Evolutionary conservation across 2,888 invertebrate species (phyloP).

Genomic region (Siphlonurus alternatus): DNA sequence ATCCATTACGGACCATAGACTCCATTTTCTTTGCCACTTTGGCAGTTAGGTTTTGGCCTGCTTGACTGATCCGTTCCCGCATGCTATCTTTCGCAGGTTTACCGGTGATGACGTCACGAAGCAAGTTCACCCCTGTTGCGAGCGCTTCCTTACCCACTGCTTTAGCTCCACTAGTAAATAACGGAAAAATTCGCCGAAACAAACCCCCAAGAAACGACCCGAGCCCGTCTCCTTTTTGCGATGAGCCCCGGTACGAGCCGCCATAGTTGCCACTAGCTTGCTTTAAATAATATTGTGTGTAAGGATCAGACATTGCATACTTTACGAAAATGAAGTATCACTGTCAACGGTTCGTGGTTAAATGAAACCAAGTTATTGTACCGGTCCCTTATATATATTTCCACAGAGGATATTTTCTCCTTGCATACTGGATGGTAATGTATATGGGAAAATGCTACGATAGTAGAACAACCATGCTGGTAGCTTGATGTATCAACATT

Average conservation of each 20-base stretch:
- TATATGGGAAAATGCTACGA: background rate
- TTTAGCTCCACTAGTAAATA: background rate
- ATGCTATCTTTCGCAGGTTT: no score
- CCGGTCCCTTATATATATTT: background rate
- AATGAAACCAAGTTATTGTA: background rate
- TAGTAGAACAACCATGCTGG: background rate
- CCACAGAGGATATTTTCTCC: background rate
- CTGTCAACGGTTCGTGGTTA: background rate
- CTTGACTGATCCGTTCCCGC: no score
- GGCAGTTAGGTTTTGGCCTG: no score
- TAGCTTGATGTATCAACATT: slow-evolving; percentile 8
- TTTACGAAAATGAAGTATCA: background rate
- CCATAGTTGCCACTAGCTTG: background rate
- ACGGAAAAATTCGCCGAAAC: background rate
- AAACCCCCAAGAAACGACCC: background rate
- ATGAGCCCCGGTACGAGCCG: background rate
- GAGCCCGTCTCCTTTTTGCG: background rate
- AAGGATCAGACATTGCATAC: background rate
- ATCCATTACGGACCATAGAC: no score
- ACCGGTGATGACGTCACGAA: background rate
- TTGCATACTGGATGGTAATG: background rate
- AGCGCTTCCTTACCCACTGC: background rate
- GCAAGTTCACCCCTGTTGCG: background rate
- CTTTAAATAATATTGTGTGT: background rate
- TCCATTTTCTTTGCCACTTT: no score